These are phyloP conservation scores for Alfaro cultratus DNA, from an alignment of 2,797 vertebrate genomes.

Conservation along the genomic window DNA sequence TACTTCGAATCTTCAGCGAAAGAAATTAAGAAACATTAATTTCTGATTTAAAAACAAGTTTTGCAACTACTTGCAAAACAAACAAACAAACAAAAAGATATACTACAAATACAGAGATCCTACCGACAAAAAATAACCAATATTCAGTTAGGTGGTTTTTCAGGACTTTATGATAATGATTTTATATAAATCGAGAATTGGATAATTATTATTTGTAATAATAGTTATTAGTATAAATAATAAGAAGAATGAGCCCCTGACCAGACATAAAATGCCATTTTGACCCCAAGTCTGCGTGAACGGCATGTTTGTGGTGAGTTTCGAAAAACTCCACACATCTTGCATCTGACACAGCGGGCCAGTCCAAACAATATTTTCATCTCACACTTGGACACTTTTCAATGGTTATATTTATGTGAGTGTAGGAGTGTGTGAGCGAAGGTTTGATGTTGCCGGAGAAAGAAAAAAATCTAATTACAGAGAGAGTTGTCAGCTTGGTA, in stretches of 20 bases:
- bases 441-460: conserved; percentile 11
- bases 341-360: conserved; percentile 1
- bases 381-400: conserved; percentile 26
- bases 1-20: neutral
- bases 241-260: neutral
- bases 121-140: neutral
- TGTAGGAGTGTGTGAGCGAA: conserved; percentile 7
- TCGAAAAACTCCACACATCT: conserved; percentile 2
- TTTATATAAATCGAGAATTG: neutral
- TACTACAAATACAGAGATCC: neutral
- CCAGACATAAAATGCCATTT: conserved; percentile 13
- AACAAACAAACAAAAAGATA: neutral
- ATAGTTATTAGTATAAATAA: too few species aligned
- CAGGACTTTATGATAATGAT: neutral
- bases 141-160: neutral
- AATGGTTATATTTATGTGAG: neutral
- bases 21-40: neutral
- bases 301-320: neutral
- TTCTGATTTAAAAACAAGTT: neutral
- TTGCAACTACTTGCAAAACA: neutral
- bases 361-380: conserved; percentile 34
- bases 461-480: conserved; percentile 23
- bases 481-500: conserved; percentile 48
- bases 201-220: neutral
- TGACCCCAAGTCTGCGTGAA: neutral